Evolutionary conservation across 2,113 vertebrate genomes (phyloP), one percentile per base, ranked within the genome.

Genomic region (Gobiocypris rarus): DNA sequence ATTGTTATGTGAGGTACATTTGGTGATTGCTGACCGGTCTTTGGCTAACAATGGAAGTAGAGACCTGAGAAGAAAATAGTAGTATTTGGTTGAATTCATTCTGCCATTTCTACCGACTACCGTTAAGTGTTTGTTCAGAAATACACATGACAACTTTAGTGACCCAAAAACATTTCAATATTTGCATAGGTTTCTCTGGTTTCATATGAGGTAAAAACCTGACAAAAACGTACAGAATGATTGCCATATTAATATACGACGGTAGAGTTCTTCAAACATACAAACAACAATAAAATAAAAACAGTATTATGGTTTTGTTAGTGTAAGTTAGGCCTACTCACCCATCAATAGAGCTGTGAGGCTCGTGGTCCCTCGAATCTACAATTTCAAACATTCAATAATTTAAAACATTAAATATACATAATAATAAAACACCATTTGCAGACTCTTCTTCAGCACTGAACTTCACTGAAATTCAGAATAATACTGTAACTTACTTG

Each of bases 271-370:
- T 22, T 54, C 6, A 22, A 54, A 22, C 24, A 26, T 24, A 28
- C 24, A 65, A 3, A 19, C 31, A 54, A 19, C 50, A 54, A 65
- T 14, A 65, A n/a, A n/a, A n/a, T n/a, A n/a, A n/a, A n/a, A n/a
- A n/a, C n/a, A n/a, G n/a, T n/a, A n/a, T n/a, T n/a, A n/a, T n/a
- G n/a, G n/a, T n/a, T n/a, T n/a, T n/a, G n/a, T n/a, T n/a, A 45
- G 10, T 67, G 10, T 45, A 31, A n/a, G n/a, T n/a, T n/a, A n/a
- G n/a, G 31, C 31, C 31, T 83, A 85, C 90, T 91, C 87, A 93
- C 91, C 90, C 85, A 85, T 84, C 83, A 31, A 67, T 56, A 83
- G 83, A 86, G 77, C 67, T 78, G 31, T 89, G 41, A 56, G 83
- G 11, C 45, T 71, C 87, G 13, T 83, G 52, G 4, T 91, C 85